A percentile compares a stretch with the other conserved stretches of the same genome.
These are phyloP conservation scores for Spodoptera litura DNA, from an alignment of 1,140 invertebrate species.

Conservation along the genomic window DNA sequence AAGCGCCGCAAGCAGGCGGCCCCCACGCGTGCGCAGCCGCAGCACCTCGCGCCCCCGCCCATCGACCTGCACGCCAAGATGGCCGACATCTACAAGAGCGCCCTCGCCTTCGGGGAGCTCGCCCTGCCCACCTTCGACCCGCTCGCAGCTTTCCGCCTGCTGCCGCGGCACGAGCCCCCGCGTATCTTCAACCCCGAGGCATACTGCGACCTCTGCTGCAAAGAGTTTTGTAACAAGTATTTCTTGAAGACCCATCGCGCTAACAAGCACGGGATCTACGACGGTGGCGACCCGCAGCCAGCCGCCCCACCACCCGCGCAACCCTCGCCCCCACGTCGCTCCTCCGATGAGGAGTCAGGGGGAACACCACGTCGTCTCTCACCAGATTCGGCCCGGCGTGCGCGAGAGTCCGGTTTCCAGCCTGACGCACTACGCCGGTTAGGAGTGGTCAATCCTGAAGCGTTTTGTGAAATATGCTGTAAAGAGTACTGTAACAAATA, in stretches of 20 bases:
- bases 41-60: slow-evolving; percentile 61
- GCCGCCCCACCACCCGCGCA: slow-evolving; percentile 75
- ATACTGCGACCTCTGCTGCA: slow-evolving; percentile 98
- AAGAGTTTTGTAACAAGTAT: slow-evolving; percentile 99
- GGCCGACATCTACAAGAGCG: slow-evolving; percentile 85
- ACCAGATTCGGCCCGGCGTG: slow-evolving; percentile 88
- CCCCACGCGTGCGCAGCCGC: slow-evolving; percentile 71
- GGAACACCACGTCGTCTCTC: slow-evolving; percentile 87
- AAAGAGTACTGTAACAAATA: slow-evolving; percentile 99
- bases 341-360: slow-evolving; percentile 85
- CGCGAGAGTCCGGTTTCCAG: slow-evolving; percentile 88
- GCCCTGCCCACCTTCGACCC: slow-evolving; percentile 82
- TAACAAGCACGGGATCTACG: slow-evolving; percentile 97
- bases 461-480: slow-evolving; percentile 97
- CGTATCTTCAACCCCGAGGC: slow-evolving; percentile 98
- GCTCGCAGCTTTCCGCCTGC: slow-evolving; percentile 85
- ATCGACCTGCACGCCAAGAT: slow-evolving; percentile 84
- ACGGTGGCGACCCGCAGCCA: slow-evolving; percentile 83
- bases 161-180: slow-evolving; percentile 88
- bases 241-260: slow-evolving; percentile 99
- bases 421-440: slow-evolving; percentile 90
- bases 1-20: slow-evolving; percentile 84
- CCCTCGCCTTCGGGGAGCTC: slow-evolving; percentile 83
- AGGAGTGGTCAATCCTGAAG: slow-evolving; percentile 94
- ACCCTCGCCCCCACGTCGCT: slow-evolving; percentile 79